phyloP scores from a whole-genome alignment of 37 sponge, comb jelly and placozoan species.

The Geodia barretti region DNA sequence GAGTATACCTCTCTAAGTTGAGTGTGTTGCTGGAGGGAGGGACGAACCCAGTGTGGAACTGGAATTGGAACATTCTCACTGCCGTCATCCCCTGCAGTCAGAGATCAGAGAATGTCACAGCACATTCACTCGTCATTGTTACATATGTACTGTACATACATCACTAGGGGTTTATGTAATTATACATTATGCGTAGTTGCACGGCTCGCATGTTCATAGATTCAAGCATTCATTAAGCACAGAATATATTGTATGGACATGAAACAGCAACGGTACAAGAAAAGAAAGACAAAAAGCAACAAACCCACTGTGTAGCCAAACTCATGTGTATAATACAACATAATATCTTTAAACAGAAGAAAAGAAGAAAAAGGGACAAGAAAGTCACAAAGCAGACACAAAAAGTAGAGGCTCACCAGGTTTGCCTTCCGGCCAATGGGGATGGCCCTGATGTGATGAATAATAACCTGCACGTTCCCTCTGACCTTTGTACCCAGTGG shows the following conservation, averaged over 20 bases:
- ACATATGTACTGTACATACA: not conserved
- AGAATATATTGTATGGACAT: not conserved
- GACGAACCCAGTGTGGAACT: slow-evolving; percentile 88
- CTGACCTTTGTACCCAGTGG: slow-evolving; percentile 41
- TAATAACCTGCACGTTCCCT: slow-evolving; percentile 56
- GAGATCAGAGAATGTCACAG: too few species aligned
- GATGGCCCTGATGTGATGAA: slow-evolving; percentile 64
- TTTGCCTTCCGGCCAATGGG: slow-evolving; percentile 30
- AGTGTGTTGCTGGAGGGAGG: slow-evolving; percentile 22
- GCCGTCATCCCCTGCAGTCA: slow-evolving; percentile 89
- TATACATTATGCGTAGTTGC: not conserved
- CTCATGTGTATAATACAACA: not conserved
- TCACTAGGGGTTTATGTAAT: not conserved
- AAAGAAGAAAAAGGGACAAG: too few species aligned
- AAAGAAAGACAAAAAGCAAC: not conserved
- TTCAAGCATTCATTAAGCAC: not conserved
- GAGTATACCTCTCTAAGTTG: slow-evolving; percentile 59
- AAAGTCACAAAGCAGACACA: not conserved
- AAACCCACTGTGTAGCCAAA: not conserved
- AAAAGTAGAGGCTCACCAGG: slow-evolving; percentile 52
- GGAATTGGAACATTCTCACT: slow-evolving; percentile 83
- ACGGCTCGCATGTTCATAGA: not conserved
- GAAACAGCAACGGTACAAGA: not conserved
- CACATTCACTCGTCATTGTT: too few species aligned
- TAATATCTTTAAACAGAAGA: not conserved